phyloP scores from a whole-genome alignment of 2,888 invertebrate genomes.

The Rhyacophila evoluta region DNA sequence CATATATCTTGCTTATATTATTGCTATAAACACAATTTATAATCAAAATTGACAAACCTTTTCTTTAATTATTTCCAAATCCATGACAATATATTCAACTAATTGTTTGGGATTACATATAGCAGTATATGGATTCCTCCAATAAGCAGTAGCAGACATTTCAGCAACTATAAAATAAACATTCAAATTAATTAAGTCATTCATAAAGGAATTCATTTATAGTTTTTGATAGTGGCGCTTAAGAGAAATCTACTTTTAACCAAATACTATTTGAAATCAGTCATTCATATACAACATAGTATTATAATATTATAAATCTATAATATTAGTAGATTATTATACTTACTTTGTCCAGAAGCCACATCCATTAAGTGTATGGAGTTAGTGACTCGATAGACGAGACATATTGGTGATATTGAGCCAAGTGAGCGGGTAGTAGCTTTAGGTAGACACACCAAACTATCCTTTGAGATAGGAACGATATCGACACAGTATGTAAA shows the following conservation, averaged over 20 bases:
- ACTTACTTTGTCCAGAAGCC: conserved; percentile 82
- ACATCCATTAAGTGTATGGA: conserved; percentile 95
- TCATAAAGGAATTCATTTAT: too few species aligned
- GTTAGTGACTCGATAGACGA: conserved; percentile 91
- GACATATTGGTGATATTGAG: conserved; percentile 87
- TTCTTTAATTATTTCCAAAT: conserved; percentile 84
- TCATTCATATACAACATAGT: too few species aligned
- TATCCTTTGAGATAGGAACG: conserved; percentile 95
- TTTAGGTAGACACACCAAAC: conserved; percentile 89
- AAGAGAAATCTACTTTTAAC: too few species aligned
- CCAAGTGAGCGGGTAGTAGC: conserved; percentile 89
- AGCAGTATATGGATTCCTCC: conserved; percentile 87
- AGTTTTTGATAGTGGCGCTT: too few species aligned
- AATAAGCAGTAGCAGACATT: conserved; percentile 82
- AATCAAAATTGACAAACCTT: conserved; percentile 63
- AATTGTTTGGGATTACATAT: conserved; percentile 93
- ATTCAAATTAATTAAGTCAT: too few species aligned
- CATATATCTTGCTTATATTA: too few species aligned
- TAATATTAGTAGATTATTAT: too few species aligned
- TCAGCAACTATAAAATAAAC: conserved; percentile 88
- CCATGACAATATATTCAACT: conserved; percentile 94
- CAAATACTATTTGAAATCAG: too few species aligned
- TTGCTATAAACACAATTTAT: too few species aligned
- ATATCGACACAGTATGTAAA: conserved; percentile 95
- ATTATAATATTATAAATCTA: too few species aligned